A percentile compares a stretch with the other conserved stretches of the same genome.
Conservation (phyloP, 1,140 invertebrate genomes). For the Cydia amplana region DNA sequence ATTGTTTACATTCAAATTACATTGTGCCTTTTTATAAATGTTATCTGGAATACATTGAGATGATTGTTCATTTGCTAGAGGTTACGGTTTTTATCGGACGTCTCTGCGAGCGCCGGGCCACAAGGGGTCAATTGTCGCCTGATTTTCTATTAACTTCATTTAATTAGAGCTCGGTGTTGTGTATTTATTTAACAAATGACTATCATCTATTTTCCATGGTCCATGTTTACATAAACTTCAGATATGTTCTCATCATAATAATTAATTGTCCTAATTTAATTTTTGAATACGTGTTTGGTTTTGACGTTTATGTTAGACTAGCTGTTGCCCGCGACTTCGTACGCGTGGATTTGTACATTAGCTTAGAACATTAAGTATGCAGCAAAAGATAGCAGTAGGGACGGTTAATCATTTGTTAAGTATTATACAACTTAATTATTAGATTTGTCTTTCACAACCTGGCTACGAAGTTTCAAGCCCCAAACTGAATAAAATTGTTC, state of each 20-base stretch:
- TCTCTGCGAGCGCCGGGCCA: constrained; percentile 39
- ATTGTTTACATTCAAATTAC: not conserved
- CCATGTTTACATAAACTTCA: not conserved
- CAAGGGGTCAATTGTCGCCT: constrained; percentile 60
- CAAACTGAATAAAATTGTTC: too few species aligned
- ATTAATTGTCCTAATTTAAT: not conserved
- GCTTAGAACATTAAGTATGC: too few species aligned
- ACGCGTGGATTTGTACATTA: too few species aligned
- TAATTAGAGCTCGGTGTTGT: not conserved
- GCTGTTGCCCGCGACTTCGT: too few species aligned
- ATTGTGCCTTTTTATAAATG: not conserved
- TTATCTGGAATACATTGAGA: not conserved
- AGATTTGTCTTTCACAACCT: too few species aligned
- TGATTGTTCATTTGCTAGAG: constrained; percentile 32
- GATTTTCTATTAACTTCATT: constrained; percentile 50
- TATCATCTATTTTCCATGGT: not conserved
- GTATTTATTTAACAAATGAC: not conserved
- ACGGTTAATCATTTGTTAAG: too few species aligned
- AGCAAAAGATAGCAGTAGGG: too few species aligned
- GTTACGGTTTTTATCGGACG: constrained; percentile 55
- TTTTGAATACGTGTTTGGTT: not conserved
- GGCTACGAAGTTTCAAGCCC: too few species aligned
- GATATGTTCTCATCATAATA: not conserved
- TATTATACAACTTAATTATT: too few species aligned
- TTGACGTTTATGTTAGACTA: too few species aligned